Base-by-base conservation (phyloP, 2,888 invertebrate genomes). In the Phaonia tiefii region DNA sequence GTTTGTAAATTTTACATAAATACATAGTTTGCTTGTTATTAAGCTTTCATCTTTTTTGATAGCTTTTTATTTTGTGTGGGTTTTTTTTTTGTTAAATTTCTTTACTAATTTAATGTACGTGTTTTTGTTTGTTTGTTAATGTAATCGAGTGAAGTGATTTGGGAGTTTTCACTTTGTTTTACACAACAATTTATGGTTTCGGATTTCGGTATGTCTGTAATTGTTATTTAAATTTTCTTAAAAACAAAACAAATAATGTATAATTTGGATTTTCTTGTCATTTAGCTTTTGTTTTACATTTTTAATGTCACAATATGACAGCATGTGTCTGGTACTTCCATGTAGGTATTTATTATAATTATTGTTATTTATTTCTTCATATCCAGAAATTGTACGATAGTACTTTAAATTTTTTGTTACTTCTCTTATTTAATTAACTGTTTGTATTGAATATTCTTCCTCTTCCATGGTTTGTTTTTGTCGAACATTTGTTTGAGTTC, bases 181-280 rank as follows among this genome's bases (percentile, higher is more conserved):
- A 42, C 39, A 75, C 58, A 79, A 75, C 66, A 65, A 58, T 63
- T 49, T 70, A 46, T 72, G n/a, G 7, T 71, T 1, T 37, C 56
- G 37, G 54, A 46, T 74, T 66, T 39, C 65, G 44, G 73, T 73
- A 76, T 82, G 78, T 82, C 75, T 73, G 76, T 82, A 79, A 73
- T 76, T 82, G 79, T 73, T 49, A 22, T 63, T n/a, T n/a, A n/a
- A n/a, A n/a, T n/a, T 56, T 63, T 22, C 63, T 51, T 46, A 66
- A 69, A 37, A 63, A 65, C n/a, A n/a, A n/a, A 22, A 69, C 26
- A 76, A 49, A 73, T 49, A n/a, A n/a, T n/a, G n/a, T n/a, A n/a
- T n/a, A n/a, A n/a, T n/a, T n/a, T n/a, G n/a, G n/a, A n/a, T n/a
- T n/a, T n/a, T n/a, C n/a, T n/a, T n/a, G n/a, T n/a, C n/a, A n/a